phyloP scores from a whole-genome alignment of 2,113 vertebrate species.

The Scolopax mira region DNA sequence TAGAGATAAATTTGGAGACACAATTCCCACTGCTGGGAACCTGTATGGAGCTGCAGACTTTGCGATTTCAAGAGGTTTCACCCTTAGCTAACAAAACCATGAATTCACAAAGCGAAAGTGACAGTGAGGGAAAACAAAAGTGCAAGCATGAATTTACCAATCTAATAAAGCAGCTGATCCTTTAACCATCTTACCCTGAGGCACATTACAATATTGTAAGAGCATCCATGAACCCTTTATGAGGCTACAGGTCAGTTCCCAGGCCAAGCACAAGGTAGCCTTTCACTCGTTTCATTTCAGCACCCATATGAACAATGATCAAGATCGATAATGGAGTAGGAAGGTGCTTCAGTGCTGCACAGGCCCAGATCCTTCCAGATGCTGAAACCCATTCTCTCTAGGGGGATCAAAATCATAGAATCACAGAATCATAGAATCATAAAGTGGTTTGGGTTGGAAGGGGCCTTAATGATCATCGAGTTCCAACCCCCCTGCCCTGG shows the following conservation, averaged over 20 bases:
- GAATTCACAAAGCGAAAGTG: not conserved
- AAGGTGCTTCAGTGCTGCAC: not conserved
- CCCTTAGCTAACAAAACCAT: not conserved
- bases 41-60: not conserved
- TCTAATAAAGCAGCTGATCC: not conserved
- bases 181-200: not conserved
- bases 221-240: not conserved
- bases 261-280: fast-evolving
- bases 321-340: not conserved
- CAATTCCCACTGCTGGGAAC: not conserved
- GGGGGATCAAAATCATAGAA: not conserved
- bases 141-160: not conserved
- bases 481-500: too few relatives aligned
- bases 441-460: too few relatives aligned
- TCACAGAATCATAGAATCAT: not conserved
- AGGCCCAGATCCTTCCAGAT: not conserved
- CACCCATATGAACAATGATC: fast-evolving
- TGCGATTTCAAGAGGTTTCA: not conserved
- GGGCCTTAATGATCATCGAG: too few relatives aligned
- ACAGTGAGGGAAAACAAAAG: not conserved
- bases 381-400: not conserved
- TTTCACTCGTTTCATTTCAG: not conserved
- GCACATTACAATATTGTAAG: not conserved
- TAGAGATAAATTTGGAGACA: not conserved
- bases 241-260: not conserved